Evolutionary conservation across 2,888 invertebrate genomes (phyloP).

Genomic region (Diadromus collaris): DNA sequence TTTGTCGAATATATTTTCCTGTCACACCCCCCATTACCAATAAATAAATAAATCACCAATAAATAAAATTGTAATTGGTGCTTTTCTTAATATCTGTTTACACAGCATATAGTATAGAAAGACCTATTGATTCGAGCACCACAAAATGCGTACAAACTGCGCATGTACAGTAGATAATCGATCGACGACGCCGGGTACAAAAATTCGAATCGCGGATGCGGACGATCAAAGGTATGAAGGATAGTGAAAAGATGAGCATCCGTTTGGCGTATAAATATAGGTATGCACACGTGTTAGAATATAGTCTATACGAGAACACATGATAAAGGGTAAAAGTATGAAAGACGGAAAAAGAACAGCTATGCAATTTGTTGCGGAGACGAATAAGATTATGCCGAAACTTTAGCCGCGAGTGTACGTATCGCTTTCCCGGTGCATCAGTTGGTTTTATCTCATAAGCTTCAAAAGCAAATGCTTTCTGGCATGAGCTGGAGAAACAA

Average conservation of each 20-base stretch:
- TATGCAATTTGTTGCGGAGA: slow-evolving; percentile 22
- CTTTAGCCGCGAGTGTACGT: slow-evolving; percentile 51
- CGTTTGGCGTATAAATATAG: background rate
- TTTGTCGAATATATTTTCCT: too few relatives aligned
- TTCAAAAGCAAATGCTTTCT: slow-evolving; percentile 72
- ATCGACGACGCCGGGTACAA: background rate
- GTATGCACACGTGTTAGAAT: background rate
- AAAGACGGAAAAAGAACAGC: background rate
- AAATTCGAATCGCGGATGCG: background rate
- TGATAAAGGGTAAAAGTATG: slow-evolving; percentile 19
- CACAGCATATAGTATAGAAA: too few relatives aligned
- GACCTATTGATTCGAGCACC: too few relatives aligned
- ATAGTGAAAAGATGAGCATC: background rate
- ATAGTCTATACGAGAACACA: slow-evolving; percentile 1
- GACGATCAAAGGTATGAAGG: background rate
- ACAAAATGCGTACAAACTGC: too few relatives aligned
- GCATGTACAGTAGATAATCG: background rate
- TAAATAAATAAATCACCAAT: too few relatives aligned
- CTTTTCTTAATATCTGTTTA: too few relatives aligned
- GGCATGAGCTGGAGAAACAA: slow-evolving; percentile 74
- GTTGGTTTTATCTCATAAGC: slow-evolving; percentile 75
- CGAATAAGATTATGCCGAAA: slow-evolving; percentile 55
- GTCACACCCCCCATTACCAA: too few relatives aligned
- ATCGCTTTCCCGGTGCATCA: slow-evolving; percentile 43
- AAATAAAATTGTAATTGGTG: too few relatives aligned